Evolutionary conservation across 1,140 invertebrate genomes (phyloP).

Genomic region (Ceratitis capitata): DNA sequence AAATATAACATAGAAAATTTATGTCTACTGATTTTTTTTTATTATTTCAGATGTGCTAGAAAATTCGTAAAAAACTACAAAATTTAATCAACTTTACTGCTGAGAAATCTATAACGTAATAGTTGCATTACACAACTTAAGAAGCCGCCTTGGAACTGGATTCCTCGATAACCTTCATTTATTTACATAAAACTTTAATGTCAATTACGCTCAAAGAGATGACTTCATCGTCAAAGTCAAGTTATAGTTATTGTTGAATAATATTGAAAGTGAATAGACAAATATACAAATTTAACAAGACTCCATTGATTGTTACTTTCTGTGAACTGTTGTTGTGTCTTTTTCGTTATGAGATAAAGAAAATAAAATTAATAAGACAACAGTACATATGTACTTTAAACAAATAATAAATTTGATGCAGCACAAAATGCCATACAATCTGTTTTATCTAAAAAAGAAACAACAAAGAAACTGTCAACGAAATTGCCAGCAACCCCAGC

Average conservation of each 20-base stretch:
- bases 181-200: background rate
- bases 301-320: background rate
- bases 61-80: too few relatives aligned
- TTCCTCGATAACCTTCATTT: constrained; percentile 49
- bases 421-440: background rate
- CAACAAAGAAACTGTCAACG: constrained; percentile 40
- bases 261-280: background rate
- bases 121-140: background rate
- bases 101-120: background rate
- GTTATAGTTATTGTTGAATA: background rate
- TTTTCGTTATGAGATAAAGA: background rate
- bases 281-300: background rate
- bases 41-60: too few relatives aligned
- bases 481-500: constrained; percentile 43
- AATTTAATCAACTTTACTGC: too few relatives aligned
- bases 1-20: too few relatives aligned
- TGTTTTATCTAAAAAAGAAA: constrained; percentile 14
- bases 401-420: background rate
- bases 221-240: background rate
- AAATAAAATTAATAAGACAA: too few relatives aligned
- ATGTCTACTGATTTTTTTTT: too few relatives aligned
- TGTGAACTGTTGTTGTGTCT: background rate
- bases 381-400: background rate
- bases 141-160: constrained; percentile 43
- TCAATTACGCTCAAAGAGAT: background rate